phyloP scores from a whole-genome alignment of 2,888 invertebrate species.

The Acronicta psi region DNA sequence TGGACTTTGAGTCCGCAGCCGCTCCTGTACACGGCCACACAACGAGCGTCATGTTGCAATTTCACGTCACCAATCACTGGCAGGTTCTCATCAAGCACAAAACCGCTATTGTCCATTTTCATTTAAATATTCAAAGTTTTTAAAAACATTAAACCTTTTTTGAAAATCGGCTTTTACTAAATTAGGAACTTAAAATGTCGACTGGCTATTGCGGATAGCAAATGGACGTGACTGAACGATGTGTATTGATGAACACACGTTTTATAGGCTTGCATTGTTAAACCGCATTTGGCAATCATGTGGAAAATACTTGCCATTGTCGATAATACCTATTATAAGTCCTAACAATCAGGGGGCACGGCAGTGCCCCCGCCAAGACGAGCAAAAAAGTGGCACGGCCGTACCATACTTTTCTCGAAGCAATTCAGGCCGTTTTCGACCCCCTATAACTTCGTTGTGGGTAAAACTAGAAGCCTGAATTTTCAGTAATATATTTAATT shows the following conservation, averaged over 20 bases:
- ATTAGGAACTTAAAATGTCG: neutral
- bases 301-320: constrained; percentile 59
- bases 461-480: too few species aligned
- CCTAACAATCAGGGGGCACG: too few species aligned
- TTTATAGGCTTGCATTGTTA: constrained; percentile 65
- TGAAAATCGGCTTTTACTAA: neutral
- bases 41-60: constrained; percentile 30
- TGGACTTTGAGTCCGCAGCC: constrained; percentile 20
- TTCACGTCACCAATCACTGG: constrained; percentile 53
- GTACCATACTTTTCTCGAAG: too few species aligned
- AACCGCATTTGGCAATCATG: constrained; percentile 62
- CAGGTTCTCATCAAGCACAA: constrained; percentile 69
- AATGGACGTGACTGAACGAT: constrained; percentile 51
- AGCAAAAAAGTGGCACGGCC: too few species aligned
- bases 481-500: constrained; percentile 3
- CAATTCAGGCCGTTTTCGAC: too few species aligned
- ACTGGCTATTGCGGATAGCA: neutral
- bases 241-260: constrained; percentile 48
- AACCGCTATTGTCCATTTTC: constrained; percentile 78
- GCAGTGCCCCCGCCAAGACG: too few species aligned
- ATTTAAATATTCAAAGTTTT: neutral
- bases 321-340: constrained; percentile 50
- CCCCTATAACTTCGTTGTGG: too few species aligned
- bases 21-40: constrained; percentile 58
- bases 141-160: neutral